phyloP scores from a whole-genome alignment of 2,888 invertebrate genomes.

The Euplexia lucipara region DNA sequence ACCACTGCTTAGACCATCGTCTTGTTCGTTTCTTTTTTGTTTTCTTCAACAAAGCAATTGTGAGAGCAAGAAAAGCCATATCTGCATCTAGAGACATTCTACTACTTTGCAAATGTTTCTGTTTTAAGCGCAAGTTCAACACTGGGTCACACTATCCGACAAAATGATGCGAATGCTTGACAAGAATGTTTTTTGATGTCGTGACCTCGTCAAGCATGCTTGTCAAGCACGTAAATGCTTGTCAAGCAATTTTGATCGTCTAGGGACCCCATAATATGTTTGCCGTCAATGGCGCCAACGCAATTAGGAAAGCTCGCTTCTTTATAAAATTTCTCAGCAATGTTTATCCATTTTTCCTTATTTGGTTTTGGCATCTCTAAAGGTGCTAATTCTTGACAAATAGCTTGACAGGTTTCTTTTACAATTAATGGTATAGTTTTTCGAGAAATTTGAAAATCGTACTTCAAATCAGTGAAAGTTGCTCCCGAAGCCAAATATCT shows the following conservation, averaged over 20 bases:
- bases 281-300: constrained; percentile 63
- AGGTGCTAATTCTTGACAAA: constrained; percentile 20
- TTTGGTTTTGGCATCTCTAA: constrained; percentile 20
- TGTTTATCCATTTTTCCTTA: constrained; percentile 58
- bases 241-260: no score
- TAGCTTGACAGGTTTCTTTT: constrained; percentile 25
- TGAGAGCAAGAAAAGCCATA: constrained; percentile 8
- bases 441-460: constrained; percentile 24
- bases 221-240: no score
- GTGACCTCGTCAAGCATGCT: no score
- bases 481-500: constrained; percentile 25
- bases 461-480: constrained; percentile 23
- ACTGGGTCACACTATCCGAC: constrained; percentile 11
- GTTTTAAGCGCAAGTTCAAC: constrained; percentile 12
- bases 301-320: constrained; percentile 67
- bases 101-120: constrained; percentile 1
- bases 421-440: constrained; percentile 20
- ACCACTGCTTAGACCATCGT: background rate
- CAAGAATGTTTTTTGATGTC: constrained; percentile 7
- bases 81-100: background rate
- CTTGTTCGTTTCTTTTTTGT: constrained; percentile 3
- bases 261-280: no score
- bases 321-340: constrained; percentile 60
- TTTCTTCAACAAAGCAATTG: constrained; percentile 1
- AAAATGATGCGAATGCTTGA: constrained; percentile 10